phyloP scores from a whole-genome alignment of 2,888 invertebrate species.

The Tipula vernalis region DNA sequence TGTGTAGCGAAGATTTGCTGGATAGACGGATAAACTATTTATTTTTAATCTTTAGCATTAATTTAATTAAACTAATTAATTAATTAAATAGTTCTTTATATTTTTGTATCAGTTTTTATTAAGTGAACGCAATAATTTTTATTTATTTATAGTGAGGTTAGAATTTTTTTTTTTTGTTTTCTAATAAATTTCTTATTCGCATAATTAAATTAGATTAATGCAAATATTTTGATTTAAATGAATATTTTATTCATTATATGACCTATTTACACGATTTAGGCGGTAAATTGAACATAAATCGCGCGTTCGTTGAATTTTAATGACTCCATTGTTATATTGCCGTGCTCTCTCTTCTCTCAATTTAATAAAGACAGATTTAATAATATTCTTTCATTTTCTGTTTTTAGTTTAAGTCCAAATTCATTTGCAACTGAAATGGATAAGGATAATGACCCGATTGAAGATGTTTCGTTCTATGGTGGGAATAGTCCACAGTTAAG shows the following conservation, averaged over 20 bases:
- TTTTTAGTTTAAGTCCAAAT: constrained; percentile 40
- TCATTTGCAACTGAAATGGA: constrained; percentile 40
- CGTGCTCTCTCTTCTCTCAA: neutral
- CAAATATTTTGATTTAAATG: neutral
- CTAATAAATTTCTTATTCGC: neutral
- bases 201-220: neutral
- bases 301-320: neutral
- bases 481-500: constrained; percentile 22
- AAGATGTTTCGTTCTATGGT: constrained; percentile 32
- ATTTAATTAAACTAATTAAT: neutral
- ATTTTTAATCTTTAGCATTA: neutral
- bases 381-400: neutral
- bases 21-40: neutral
- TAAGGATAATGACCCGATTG: constrained; percentile 24
- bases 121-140: neutral
- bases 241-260: neutral
- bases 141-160: neutral
- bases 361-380: neutral
- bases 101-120: neutral
- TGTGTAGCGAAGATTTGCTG: neutral
- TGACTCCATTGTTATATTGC: neutral
- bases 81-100: neutral
- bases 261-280: neutral
- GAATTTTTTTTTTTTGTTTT: neutral
- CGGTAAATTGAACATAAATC: neutral